phyloP scores from a whole-genome alignment of 2,797 vertebrate genomes.

The Sparidentex hasta region DNA sequence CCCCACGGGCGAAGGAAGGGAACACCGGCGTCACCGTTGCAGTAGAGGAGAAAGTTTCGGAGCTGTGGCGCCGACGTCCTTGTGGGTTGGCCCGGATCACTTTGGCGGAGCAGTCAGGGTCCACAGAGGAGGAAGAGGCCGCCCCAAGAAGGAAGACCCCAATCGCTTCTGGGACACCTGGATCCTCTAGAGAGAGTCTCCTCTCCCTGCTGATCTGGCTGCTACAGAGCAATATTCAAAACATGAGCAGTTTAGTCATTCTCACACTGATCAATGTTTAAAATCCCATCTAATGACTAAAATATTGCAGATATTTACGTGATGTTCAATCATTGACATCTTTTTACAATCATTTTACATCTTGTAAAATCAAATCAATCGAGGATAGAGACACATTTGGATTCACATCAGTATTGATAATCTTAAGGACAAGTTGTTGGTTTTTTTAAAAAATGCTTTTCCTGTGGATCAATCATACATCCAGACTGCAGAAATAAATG shows the following conservation, averaged over 20 bases:
- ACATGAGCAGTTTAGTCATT: background rate
- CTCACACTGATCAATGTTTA: too few species aligned
- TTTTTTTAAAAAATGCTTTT: background rate
- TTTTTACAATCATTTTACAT: too few species aligned
- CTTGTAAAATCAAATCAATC: background rate
- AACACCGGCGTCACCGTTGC: constrained; percentile 89
- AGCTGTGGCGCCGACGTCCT: constrained; percentile 92
- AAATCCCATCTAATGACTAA: background rate
- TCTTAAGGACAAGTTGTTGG: too few species aligned
- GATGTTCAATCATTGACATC: background rate
- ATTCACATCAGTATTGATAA: background rate
- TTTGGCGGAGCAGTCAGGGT: constrained; percentile 89
- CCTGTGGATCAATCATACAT: background rate
- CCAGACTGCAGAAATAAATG: background rate
- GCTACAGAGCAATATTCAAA: constrained; percentile 24
- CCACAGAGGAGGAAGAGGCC: constrained; percentile 55
- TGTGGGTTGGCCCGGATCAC: constrained; percentile 91
- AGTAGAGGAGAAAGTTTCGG: constrained; percentile 91
- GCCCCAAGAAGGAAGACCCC: constrained; percentile 84
- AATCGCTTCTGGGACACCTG: constrained; percentile 59
- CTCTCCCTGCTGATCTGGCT: constrained; percentile 65
- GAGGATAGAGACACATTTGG: background rate
- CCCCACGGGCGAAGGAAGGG: constrained; percentile 86
- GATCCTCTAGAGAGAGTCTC: constrained; percentile 63
- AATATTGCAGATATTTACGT: background rate